phyloP scores from a whole-genome alignment of 2,113 vertebrate species.

The Myocastor coypus region DNA sequence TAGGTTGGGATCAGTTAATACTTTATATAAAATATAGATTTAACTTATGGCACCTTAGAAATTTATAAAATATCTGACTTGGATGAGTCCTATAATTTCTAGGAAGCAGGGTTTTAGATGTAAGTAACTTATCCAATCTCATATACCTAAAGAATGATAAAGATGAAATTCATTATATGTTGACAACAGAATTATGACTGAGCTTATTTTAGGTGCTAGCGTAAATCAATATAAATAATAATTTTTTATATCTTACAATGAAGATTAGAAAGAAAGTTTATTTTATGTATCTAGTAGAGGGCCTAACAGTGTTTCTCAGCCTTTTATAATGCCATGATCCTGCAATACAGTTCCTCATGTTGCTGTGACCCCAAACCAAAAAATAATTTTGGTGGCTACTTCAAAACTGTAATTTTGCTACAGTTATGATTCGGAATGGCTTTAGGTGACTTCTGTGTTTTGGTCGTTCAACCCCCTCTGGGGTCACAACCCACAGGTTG shows the following conservation, averaged over 20 bases:
- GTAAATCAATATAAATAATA: background rate
- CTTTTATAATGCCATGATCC: no score
- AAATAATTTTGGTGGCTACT: no score
- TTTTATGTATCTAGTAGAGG: no score
- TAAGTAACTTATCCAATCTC: background rate
- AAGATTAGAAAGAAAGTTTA: background rate
- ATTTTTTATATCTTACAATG: background rate
- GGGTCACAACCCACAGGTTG: no score
- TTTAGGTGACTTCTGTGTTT: no score
- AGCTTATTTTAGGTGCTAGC: background rate
- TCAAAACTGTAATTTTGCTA: no score
- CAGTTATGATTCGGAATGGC: no score
- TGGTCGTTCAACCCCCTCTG: no score
- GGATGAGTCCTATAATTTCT: background rate
- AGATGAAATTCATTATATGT: background rate
- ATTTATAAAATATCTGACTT: background rate
- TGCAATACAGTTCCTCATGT: no score
- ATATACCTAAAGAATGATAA: background rate
- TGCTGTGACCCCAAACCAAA: no score
- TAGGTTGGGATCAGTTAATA: background rate
- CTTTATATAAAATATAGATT: background rate
- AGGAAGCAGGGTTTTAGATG: background rate
- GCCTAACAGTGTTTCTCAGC: no score
- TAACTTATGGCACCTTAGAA: background rate
- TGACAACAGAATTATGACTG: background rate